These are phyloP conservation scores for Xestobium rufovillosum DNA, from an alignment of 2,888 invertebrate genomes.

Conservation along the genomic window DNA sequence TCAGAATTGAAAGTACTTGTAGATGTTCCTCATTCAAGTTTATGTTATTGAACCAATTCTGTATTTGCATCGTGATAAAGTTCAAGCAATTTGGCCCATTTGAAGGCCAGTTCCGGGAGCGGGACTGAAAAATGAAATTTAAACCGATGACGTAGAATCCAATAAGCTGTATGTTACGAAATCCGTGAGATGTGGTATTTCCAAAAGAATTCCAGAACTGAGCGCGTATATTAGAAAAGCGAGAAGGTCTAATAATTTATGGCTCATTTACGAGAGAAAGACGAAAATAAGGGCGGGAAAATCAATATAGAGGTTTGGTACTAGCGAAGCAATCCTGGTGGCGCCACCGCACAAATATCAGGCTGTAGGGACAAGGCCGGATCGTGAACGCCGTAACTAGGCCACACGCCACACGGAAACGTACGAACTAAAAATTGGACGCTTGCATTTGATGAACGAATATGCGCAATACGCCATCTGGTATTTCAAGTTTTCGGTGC, in stretches of 20 bases:
- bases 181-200: too few relatives aligned
- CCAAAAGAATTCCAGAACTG: too few relatives aligned
- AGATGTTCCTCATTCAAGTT: too few relatives aligned
- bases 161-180: too few relatives aligned
- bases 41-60: too few relatives aligned
- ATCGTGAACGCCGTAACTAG: background rate
- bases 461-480: conserved; percentile 37
- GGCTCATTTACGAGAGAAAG: conserved; percentile 38
- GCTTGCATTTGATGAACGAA: conserved; percentile 28
- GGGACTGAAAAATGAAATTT: too few relatives aligned
- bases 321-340: conserved; percentile 25
- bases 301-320: conserved; percentile 34
- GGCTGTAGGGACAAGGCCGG: conserved; percentile 22
- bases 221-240: conserved; percentile 21
- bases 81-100: too few relatives aligned
- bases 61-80: too few relatives aligned
- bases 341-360: conserved; percentile 28
- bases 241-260: conserved; percentile 38
- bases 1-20: too few relatives aligned
- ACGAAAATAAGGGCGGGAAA: conserved; percentile 39
- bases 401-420: conserved; percentile 18
- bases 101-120: too few relatives aligned
- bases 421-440: conserved; percentile 20
- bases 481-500: conserved; percentile 42
- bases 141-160: too few relatives aligned